Evolutionary conservation across 1,140 invertebrate genomes (phyloP).

Genomic region (Thaumatotibia leucotreta): DNA sequence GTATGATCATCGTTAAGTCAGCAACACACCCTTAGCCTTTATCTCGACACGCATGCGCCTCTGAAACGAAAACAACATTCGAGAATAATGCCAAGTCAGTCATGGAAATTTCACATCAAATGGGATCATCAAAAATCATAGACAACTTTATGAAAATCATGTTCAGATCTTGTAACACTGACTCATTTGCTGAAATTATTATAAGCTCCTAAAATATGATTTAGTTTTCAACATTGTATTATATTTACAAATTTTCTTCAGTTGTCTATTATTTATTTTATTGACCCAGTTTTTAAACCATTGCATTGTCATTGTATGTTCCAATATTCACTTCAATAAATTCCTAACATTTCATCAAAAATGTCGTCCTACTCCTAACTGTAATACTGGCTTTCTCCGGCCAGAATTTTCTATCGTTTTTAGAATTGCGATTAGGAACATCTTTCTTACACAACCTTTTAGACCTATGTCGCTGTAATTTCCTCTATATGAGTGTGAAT

Average conservation of each 20-base stretch:
- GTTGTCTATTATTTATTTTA: not conserved
- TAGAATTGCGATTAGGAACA: no score
- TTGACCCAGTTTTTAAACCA: not conserved
- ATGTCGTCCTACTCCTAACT: no score
- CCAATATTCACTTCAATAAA: conserved; percentile 13
- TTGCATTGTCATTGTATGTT: not conserved
- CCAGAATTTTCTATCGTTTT: no score
- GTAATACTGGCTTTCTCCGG: no score
- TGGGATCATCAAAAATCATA: not conserved
- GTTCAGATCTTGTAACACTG: not conserved
- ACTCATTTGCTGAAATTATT: no score
- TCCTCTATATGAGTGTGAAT: conserved; percentile 38
- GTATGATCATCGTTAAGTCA: conserved; percentile 47
- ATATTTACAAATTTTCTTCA: not conserved
- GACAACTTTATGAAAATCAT: not conserved
- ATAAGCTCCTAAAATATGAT: no score
- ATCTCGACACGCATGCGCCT: conserved; percentile 73
- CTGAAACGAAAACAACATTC: conserved; percentile 66
- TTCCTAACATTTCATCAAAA: not conserved
- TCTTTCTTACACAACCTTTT: not conserved
- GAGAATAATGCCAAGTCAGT: conserved; percentile 72
- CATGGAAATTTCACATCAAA: conserved; percentile 66
- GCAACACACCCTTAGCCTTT: conserved; percentile 71
- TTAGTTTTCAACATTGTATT: not conserved
- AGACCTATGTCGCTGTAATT: not conserved